These are phyloP conservation scores for Chloroclysta siterata DNA, from an alignment of 2,888 invertebrate species.

Conservation along the genomic window DNA sequence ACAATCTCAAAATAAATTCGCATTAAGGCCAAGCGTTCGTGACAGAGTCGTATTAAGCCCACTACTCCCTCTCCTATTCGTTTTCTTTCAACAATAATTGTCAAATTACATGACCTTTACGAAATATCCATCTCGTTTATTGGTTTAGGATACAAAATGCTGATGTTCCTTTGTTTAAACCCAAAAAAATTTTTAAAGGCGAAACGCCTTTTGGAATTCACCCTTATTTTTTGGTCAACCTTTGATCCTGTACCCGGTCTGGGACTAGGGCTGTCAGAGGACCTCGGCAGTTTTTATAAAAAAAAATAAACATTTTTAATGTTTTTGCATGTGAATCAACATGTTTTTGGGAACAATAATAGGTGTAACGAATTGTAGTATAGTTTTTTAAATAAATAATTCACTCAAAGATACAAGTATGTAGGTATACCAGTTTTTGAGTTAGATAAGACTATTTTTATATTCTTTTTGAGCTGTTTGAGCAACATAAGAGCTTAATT, in stretches of 20 bases:
- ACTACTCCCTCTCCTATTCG: constrained; percentile 13
- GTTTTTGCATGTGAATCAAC: background rate
- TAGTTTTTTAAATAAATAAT: too few relatives aligned
- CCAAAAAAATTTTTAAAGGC: constrained; percentile 40
- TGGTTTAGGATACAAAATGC: constrained; percentile 27
- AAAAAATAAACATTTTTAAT: background rate
- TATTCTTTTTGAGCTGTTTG: too few relatives aligned
- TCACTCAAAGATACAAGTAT: too few relatives aligned
- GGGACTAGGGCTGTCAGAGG: constrained; percentile 2
- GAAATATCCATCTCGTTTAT: constrained; percentile 24
- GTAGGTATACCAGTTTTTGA: too few relatives aligned
- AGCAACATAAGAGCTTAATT: too few relatives aligned
- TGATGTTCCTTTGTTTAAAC: constrained; percentile 38
- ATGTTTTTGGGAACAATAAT: too few relatives aligned
- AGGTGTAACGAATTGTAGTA: too few relatives aligned
- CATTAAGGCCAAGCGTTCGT: constrained; percentile 31
- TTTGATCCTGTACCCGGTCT: constrained; percentile 48
- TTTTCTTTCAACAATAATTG: constrained; percentile 28
- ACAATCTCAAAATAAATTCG: constrained; percentile 28
- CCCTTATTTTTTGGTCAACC: constrained; percentile 53
- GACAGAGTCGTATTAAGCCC: constrained; percentile 28
- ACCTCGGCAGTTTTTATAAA: background rate
- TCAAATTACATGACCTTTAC: constrained; percentile 30
- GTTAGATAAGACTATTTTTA: too few relatives aligned
- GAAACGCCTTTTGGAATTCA: constrained; percentile 47